phyloP scores from a whole-genome alignment of 2,888 invertebrate species.

The Harpalus rufipes region DNA sequence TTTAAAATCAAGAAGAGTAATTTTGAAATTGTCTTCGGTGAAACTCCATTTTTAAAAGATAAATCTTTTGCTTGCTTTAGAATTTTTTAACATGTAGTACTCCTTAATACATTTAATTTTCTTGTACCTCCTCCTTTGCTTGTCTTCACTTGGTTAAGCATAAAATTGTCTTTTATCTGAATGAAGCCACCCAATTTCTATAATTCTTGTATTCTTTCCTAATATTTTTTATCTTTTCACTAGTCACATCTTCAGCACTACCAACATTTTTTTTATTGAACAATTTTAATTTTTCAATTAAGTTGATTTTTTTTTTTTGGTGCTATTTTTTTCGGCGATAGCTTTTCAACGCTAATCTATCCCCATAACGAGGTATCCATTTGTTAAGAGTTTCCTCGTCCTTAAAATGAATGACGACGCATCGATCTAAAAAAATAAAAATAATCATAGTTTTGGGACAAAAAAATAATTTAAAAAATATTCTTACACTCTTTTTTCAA shows the following conservation, averaged over 20 bases:
- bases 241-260: too few species aligned
- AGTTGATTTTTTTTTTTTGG: too few species aligned
- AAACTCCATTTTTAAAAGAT: background rate
- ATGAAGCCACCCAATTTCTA: constrained; percentile 7
- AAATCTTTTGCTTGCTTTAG: background rate
- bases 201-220: background rate
- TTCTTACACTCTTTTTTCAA: too few species aligned
- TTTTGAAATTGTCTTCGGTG: background rate
- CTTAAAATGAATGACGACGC: too few species aligned
- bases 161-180: background rate
- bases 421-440: constrained; percentile 12
- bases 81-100: background rate
- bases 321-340: too few species aligned
- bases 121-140: background rate
- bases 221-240: background rate
- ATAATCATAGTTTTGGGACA: too few species aligned
- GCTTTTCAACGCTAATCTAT: too few species aligned
- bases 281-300: too few species aligned
- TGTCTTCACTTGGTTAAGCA: background rate
- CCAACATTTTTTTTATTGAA: too few species aligned
- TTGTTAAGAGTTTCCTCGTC: too few species aligned
- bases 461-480: too few species aligned
- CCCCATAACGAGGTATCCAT: too few species aligned
- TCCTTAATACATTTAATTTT: background rate
- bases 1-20: background rate